A percentile compares a stretch with the other conserved stretches of the same genome.
phyloP scores from a whole-genome alignment of 2,888 invertebrate genomes.

The Salpingus planirostris region DNA sequence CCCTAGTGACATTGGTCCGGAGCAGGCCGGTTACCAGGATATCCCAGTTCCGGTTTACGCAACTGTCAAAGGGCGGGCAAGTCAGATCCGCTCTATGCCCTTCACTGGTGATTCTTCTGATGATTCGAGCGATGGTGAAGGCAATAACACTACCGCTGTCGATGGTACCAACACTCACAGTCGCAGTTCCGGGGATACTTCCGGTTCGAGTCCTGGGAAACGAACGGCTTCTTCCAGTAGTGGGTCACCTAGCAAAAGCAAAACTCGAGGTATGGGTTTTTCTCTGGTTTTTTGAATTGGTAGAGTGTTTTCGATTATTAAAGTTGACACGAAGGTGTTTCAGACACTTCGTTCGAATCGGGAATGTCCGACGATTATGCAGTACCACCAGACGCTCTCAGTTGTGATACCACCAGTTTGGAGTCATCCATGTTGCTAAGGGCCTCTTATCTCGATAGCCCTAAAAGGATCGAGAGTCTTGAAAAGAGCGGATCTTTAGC shows the following conservation, averaged over 20 bases:
- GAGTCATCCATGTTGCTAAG: conserved; percentile 65
- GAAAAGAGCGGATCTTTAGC: conserved; percentile 58
- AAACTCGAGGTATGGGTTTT: conserved; percentile 59
- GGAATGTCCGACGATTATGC: conserved; percentile 95
- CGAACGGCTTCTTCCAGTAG: conserved; percentile 57
- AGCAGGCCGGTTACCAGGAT: conserved; percentile 73
- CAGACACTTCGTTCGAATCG: conserved; percentile 86
- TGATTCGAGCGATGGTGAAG: conserved; percentile 90
- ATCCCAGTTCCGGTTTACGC: conserved; percentile 93
- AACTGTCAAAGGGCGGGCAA: conserved; percentile 91
- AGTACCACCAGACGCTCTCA: conserved; percentile 88
- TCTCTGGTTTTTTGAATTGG: neutral
- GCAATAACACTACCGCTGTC: conserved; percentile 41
- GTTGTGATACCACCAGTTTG: conserved; percentile 67
- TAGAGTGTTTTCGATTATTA: conserved; percentile 5
- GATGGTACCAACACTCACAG: conserved; percentile 58
- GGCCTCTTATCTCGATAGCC: conserved; percentile 49
- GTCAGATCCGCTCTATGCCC: conserved; percentile 92
- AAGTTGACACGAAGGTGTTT: conserved; percentile 43
- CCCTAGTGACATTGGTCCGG: conserved; percentile 39
- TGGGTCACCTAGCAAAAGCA: conserved; percentile 71
- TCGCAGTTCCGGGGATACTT: conserved; percentile 78
- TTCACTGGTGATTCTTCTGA: conserved; percentile 92
- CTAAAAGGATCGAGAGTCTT: conserved; percentile 62
- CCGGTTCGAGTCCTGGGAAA: conserved; percentile 77